These are phyloP conservation scores for Butorides virescens DNA, from an alignment of 2,113 vertebrate genomes.

Conservation along the genomic window DNA sequence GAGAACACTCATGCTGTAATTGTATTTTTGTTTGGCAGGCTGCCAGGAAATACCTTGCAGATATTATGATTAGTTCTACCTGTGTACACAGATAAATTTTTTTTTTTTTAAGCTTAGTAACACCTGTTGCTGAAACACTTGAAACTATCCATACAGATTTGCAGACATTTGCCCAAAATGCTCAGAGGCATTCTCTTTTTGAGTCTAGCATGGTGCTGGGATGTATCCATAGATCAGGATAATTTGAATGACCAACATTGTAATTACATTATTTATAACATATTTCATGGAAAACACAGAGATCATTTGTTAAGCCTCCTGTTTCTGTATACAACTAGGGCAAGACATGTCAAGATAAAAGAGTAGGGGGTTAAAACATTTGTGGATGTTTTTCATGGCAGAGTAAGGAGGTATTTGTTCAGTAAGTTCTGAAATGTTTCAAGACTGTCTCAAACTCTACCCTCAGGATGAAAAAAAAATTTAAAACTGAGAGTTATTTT, in stretches of 20 bases:
- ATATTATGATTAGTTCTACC: background rate
- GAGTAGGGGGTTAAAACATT: background rate
- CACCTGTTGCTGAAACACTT: background rate
- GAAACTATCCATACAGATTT: background rate
- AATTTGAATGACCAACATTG: background rate
- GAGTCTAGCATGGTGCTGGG: background rate
- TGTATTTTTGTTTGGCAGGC: background rate
- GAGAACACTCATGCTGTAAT: background rate
- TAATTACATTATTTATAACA: background rate
- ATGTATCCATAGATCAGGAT: background rate
- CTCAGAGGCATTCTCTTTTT: background rate
- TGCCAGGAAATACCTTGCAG: background rate
- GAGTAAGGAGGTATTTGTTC: conserved; percentile 11
- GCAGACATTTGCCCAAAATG: background rate
- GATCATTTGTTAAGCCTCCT: background rate
- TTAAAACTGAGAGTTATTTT: background rate
- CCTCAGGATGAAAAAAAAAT: background rate
- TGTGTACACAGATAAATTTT: background rate
- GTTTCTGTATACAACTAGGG: background rate
- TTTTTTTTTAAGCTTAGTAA: background rate
- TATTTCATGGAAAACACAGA: background rate
- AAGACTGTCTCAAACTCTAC: background rate
- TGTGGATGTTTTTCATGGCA: background rate
- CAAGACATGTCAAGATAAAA: background rate
- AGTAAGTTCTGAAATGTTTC: background rate